These are phyloP conservation scores for Fragum sueziense DNA, from an alignment of 2,888 invertebrate genomes.

Conservation along the genomic window DNA sequence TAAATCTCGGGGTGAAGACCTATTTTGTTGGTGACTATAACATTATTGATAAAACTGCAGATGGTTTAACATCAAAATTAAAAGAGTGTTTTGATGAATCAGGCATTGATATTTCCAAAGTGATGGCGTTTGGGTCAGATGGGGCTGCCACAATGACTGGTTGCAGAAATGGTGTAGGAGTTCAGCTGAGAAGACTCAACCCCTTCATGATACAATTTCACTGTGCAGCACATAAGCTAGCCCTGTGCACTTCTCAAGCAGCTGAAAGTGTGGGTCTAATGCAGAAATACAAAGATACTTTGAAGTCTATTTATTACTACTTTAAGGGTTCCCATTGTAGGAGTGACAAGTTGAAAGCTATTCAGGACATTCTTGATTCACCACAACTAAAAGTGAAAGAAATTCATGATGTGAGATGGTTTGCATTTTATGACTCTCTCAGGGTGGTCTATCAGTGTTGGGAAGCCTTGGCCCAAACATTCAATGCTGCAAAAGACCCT, in stretches of 20 bases:
- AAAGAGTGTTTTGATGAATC: neutral
- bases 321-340: conserved; percentile 21
- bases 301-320: conserved; percentile 25
- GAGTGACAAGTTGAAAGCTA: conserved; percentile 2
- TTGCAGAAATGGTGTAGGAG: conserved; percentile 13
- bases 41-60: conserved; percentile 21
- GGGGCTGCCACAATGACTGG: conserved; percentile 23
- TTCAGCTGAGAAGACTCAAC: conserved; percentile 8
- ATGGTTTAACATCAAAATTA: conserved; percentile 2
- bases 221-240: conserved; percentile 26
- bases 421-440: conserved; percentile 15
- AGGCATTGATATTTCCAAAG: neutral
- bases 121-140: conserved; percentile 5
- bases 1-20: neutral
- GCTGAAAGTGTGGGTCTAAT: conserved; percentile 2
- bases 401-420: conserved; percentile 25
- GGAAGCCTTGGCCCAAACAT: conserved; percentile 20
- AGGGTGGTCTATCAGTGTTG: conserved; percentile 21
- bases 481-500: conserved; percentile 14
- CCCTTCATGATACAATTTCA: conserved; percentile 30
- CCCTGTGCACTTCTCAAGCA: conserved; percentile 25
- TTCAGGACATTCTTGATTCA: conserved; percentile 27
- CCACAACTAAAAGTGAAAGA: conserved; percentile 29
- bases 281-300: conserved; percentile 19
- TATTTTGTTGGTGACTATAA: conserved; percentile 21